Evolutionary conservation across 1,140 invertebrate species (phyloP).

Genomic region (Camponotus vicinus): DNA sequence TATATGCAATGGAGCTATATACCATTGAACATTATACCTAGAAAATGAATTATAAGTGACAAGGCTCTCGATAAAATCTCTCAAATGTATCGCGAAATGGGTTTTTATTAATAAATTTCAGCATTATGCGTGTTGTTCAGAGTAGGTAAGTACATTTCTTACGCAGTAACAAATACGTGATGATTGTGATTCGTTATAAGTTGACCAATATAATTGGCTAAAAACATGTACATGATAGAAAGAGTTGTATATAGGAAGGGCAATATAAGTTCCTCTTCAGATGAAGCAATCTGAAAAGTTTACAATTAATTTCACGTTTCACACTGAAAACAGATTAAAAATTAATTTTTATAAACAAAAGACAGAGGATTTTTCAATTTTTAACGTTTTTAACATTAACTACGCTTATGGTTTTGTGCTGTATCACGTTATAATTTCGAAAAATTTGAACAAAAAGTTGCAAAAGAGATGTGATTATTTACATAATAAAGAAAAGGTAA

Average conservation of each 20-base stretch:
- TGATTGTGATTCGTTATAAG: constrained; percentile 31
- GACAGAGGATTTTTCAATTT: no score
- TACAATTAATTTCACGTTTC: background rate
- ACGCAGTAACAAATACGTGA: constrained; percentile 13
- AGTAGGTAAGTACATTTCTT: background rate
- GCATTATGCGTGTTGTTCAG: background rate
- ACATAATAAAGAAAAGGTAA: no score
- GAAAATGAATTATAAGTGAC: background rate
- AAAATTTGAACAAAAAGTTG: no score
- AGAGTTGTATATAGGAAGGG: fast-evolving
- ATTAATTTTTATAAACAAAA: no score
- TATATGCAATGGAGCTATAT: constrained; percentile 1
- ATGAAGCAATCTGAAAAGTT: background rate
- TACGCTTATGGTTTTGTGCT: no score
- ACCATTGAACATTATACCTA: constrained; percentile 25
- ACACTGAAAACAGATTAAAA: no score
- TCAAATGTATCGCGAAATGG: background rate
- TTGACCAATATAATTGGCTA: background rate
- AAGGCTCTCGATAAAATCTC: background rate
- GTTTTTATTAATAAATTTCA: background rate
- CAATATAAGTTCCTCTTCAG: background rate
- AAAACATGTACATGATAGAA: background rate
- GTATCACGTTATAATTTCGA: no score
- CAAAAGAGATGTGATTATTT: no score
- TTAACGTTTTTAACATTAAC: no score